These are phyloP conservation scores for Phataginus tetradactyla DNA, from an alignment of 2,797 vertebrate genomes.

Conservation along the genomic window DNA sequence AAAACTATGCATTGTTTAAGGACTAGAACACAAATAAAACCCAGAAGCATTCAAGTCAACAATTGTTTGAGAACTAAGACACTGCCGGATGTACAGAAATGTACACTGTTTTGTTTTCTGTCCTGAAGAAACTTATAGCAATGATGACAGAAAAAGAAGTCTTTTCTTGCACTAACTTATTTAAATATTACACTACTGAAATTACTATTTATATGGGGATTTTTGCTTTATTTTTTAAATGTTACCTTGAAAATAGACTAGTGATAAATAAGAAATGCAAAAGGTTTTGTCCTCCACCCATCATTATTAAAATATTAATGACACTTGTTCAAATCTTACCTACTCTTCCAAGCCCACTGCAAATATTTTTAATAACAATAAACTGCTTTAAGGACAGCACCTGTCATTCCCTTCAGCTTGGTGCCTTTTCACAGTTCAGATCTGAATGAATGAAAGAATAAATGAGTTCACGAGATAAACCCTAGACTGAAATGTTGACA, in stretches of 20 bases:
- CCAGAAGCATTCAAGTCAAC: not conserved
- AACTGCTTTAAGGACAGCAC: not conserved
- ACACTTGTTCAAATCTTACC: not conserved
- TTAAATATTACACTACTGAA: not conserved
- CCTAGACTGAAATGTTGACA: not conserved
- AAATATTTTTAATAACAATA: not conserved
- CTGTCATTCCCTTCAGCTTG: not conserved
- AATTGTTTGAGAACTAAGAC: not conserved
- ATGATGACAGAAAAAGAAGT: not conserved
- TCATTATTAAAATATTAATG: not conserved
- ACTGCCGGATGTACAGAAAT: not conserved
- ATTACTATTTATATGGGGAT: not conserved
- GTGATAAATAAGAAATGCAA: not conserved
- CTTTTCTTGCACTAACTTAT: not conserved
- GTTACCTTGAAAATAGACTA: not conserved
- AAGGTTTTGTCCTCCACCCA: not conserved
- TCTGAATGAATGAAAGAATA: not conserved
- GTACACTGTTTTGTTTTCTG: no score
- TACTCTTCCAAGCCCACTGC: not conserved
- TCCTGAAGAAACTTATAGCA: not conserved
- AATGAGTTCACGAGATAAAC: slow-evolving; percentile 8
- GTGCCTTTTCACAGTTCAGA: not conserved
- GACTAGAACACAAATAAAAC: not conserved
- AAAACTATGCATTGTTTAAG: not conserved
- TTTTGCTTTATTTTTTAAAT: not conserved